Base-by-base conservation (phyloP, 2,888 invertebrate species). In the Andrena fulva region DNA sequence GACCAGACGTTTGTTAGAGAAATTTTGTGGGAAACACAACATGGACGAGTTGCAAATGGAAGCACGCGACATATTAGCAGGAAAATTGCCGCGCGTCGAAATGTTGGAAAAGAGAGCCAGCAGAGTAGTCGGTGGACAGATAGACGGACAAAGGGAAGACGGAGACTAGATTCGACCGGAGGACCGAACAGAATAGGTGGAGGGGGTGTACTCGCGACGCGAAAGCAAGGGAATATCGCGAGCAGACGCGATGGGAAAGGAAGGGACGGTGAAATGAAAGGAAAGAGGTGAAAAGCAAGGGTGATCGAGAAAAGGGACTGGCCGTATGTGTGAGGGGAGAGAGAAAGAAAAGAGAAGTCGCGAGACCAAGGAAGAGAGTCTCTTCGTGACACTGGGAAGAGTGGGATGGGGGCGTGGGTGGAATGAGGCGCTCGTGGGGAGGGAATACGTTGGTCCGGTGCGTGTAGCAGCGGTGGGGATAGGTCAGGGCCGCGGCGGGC, bases 351-450 rank as follows among this genome's bases (percentile, higher is more conserved):
- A 67, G 71, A 72, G 78, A 71, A 82, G 77, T 77, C 67, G 80
- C 74, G 80, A 56, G 73, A 42, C 59, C 67, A 64, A 84, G 67
- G 77, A 80, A 79, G 85, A 80, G 82, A 86, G 81, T 77, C 33
- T 77, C 77, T 76, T 76, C 80, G 76, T 56, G 77, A 83, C 85
- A 80, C 73, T 71, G 64, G 50, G 79, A 77, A 88, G 89, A 91
- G 92, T 92, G 90, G 92, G 91, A 91, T 91, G 92, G 92, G 92
- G 93, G 93, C 93, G 93, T 93, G 93, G 93, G 93, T 93, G 93
- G 92, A 91, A 90, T 91, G 91, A 88, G 92, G 82, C 63, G 70
- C 52, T 69, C 80, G 89, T 83, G 86, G 85, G 85, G 87, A 75
- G 87, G 83, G 86, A 86, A 87, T 80, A 84, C 83, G 82, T 86